These are phyloP conservation scores for Scytalopus superciliaris DNA, from an alignment of 2,113 vertebrate species.

Conservation along the genomic window DNA sequence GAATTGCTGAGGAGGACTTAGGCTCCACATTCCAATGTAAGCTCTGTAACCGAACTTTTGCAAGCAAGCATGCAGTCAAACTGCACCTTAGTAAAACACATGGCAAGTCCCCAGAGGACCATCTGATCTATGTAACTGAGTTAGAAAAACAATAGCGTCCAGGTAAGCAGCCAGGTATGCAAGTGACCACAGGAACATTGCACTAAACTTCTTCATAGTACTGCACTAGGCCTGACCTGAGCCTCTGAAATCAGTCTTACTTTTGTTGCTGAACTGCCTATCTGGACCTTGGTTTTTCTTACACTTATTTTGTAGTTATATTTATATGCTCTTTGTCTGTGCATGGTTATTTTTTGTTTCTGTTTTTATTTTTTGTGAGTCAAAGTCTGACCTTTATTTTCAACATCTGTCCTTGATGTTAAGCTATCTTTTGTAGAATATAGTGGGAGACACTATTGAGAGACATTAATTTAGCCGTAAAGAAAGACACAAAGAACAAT, in stretches of 20 bases:
- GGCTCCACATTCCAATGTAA: constrained; percentile 95
- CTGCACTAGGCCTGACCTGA: constrained; percentile 96
- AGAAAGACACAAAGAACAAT: constrained; percentile 82
- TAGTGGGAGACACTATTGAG: constrained; percentile 80
- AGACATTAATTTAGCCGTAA: constrained; percentile 81
- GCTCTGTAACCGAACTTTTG: constrained; percentile 97
- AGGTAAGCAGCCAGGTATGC: constrained; percentile 86
- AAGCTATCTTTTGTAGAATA: constrained; percentile 85
- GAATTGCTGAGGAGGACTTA: constrained; percentile 88
- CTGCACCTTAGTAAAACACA: constrained; percentile 99
- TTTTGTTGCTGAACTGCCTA: constrained; percentile 91
- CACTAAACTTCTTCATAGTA: constrained; percentile 87
- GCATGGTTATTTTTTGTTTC: constrained; percentile 78
- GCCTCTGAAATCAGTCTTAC: constrained; percentile 90
- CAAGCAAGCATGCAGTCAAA: constrained; percentile 98
- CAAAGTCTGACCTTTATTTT: constrained; percentile 91
- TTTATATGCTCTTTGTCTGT: constrained; percentile 86
- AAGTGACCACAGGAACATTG: constrained; percentile 87
- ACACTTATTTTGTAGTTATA: constrained; percentile 89
- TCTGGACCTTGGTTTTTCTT: constrained; percentile 94
- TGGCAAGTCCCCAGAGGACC: constrained; percentile 99
- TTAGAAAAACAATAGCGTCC: constrained; percentile 86
- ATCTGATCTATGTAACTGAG: constrained; percentile 95
- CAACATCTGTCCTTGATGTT: constrained; percentile 83
- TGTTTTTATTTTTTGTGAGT: constrained; percentile 84